These are phyloP conservation scores for Leucozona laternaria DNA, from an alignment of 2,888 invertebrate genomes.

Conservation along the genomic window DNA sequence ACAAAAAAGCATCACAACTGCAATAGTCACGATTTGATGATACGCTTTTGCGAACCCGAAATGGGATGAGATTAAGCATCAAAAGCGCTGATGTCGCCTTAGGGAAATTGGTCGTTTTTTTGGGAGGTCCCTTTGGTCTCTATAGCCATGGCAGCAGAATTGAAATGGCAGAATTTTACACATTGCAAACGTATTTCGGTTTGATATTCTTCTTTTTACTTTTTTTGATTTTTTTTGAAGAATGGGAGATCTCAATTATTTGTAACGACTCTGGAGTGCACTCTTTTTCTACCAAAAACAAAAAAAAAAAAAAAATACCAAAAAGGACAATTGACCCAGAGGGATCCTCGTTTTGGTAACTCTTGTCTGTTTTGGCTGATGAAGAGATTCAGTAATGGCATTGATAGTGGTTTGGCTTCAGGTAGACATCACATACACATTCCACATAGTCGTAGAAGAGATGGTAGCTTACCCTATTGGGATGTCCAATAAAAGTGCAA, in stretches of 20 bases:
- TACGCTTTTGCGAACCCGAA: conserved; percentile 1
- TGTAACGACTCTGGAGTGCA: conserved; percentile 26
- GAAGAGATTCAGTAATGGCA: background rate
- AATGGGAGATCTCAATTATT: conserved; percentile 42
- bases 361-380: conserved; percentile 23
- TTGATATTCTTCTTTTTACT: background rate
- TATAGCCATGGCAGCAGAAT: conserved; percentile 20
- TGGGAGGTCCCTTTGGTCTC: background rate
- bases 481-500: conserved; percentile 19
- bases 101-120: conserved; percentile 49
- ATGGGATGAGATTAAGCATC: conserved; percentile 34
- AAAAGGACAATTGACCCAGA: conserved; percentile 48
- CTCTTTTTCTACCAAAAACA: background rate
- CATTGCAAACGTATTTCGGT: conserved; percentile 33
- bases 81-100: conserved; percentile 47
- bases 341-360: conserved; percentile 19
- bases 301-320: no score
- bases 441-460: background rate
- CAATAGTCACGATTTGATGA: conserved; percentile 34
- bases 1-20: background rate
- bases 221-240: background rate
- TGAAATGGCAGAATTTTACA: conserved; percentile 28
- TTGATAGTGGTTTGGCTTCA: conserved; percentile 23
- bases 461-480: background rate
- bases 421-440: background rate